Evolutionary conservation across 2,113 vertebrate genomes (phyloP).

Genomic region (Solea solea): DNA sequence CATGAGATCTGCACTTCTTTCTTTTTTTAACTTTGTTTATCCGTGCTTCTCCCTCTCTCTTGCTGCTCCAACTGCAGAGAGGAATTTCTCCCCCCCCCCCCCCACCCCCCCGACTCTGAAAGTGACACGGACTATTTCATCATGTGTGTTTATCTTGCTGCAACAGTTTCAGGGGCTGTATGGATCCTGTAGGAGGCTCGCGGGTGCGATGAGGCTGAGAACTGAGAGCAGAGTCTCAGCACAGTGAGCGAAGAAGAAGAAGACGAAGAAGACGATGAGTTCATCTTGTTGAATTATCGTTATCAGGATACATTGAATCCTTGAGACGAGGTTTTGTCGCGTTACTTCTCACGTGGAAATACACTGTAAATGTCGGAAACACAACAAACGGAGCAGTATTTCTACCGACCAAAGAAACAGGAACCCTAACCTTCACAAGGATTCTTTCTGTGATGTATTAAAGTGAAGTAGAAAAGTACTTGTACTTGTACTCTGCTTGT

Average conservation of each 20-base stretch:
- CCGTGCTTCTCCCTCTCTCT: constrained; percentile 1
- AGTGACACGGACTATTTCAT: constrained; percentile 53
- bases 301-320: too few species aligned
- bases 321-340: too few species aligned
- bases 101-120: constrained; percentile 8
- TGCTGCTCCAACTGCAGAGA: constrained; percentile 39
- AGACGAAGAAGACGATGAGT: too few species aligned
- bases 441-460: too few species aligned
- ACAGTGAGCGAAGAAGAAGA: constrained; percentile 55
- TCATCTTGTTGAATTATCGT: too few species aligned
- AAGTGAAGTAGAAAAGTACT: too few species aligned
- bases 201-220: constrained; percentile 48
- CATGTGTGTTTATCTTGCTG: constrained; percentile 57
- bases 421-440: too few species aligned
- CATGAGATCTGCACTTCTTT: constrained; percentile 35
- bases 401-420: too few species aligned
- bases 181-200: constrained; percentile 36
- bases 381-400: too few species aligned
- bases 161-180: constrained; percentile 15
- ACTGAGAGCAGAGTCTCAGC: constrained; percentile 63
- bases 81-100: constrained; percentile 52
- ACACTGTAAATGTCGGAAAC: too few species aligned
- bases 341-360: too few species aligned
- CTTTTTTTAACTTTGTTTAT: constrained; percentile 51
- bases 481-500: too few species aligned